Percentiles rank a stretch among this genome's conserved stretches.
Conservation (phyloP, 1,140 invertebrate genomes). For the Bombus difficillimus region DNA sequence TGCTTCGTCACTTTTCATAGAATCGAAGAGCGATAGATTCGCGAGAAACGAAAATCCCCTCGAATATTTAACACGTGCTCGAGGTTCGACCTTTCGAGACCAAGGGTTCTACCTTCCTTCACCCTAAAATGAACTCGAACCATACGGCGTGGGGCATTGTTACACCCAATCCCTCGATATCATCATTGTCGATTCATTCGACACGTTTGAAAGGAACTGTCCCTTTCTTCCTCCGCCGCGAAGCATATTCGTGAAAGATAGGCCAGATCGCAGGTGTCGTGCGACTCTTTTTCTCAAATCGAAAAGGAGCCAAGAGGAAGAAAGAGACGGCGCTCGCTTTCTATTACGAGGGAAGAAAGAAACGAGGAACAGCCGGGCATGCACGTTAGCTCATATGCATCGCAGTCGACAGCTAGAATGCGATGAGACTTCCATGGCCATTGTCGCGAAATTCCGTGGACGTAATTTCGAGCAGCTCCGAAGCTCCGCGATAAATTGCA, state of each 20-base stretch:
- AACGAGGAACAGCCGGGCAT: neutral
- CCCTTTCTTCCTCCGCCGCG: neutral
- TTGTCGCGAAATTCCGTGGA: constrained; percentile 54
- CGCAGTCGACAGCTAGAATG: constrained; percentile 46
- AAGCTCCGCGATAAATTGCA: constrained; percentile 49
- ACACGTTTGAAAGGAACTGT: constrained; percentile 61
- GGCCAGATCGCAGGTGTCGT: constrained; percentile 19
- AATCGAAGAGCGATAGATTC: neutral
- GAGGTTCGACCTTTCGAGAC: constrained; percentile 16
- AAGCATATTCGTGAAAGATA: constrained; percentile 12
- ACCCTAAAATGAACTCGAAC: constrained; percentile 53
- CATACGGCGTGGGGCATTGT: constrained; percentile 58
- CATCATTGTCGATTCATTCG: constrained; percentile 72
- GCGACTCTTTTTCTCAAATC: constrained; percentile 10
- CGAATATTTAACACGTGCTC: constrained; percentile 37
- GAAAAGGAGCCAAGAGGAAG: neutral
- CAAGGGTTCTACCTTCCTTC: neutral
- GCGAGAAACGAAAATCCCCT: constrained; percentile 22
- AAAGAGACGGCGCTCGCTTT: constrained; percentile 27
- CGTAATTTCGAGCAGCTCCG: constrained; percentile 48
- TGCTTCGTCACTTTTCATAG: too few relatives aligned
- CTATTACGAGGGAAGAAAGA: constrained; percentile 11
- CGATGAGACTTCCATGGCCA: constrained; percentile 30
- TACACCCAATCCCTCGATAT: constrained; percentile 59
- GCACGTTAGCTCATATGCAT: constrained; percentile 38